Conservation (phyloP, 2,888 invertebrate species). For the Drosophila anceps region DNA sequence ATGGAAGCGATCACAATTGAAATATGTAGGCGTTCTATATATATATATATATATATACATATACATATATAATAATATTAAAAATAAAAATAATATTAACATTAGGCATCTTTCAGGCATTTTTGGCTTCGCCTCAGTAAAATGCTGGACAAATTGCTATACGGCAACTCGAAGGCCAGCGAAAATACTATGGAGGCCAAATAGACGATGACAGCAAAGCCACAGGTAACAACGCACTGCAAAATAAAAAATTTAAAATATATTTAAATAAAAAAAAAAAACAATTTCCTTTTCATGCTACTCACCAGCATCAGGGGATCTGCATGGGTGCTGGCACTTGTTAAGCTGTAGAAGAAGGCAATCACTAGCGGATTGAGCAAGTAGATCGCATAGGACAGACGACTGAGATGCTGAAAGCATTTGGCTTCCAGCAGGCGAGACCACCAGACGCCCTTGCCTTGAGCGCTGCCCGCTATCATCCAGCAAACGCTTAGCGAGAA, state of each 20-base stretch:
- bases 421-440: constrained; percentile 83
- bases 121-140: constrained; percentile 63
- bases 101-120: constrained; percentile 65
- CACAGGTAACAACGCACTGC: constrained; percentile 82
- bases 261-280: background rate
- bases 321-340: constrained; percentile 83
- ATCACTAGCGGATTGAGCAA: constrained; percentile 87
- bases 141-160: constrained; percentile 82
- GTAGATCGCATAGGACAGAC: constrained; percentile 87
- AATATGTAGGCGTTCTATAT: constrained; percentile 57
- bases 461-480: constrained; percentile 87
- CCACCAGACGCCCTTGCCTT: constrained; percentile 86
- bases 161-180: constrained; percentile 83
- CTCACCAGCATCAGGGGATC: constrained; percentile 85
- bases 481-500: constrained; percentile 87
- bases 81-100: constrained; percentile 21
- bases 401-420: constrained; percentile 86
- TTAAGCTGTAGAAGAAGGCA: constrained; percentile 85
- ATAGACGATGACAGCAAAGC: constrained; percentile 83
- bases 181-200: constrained; percentile 82
- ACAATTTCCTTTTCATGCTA: background rate
- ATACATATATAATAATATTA: background rate
- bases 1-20: constrained; percentile 74
- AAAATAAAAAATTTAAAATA: background rate
- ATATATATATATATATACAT: constrained; percentile 22